A percentile compares a stretch with the other conserved stretches of the same genome.
phyloP scores from a whole-genome alignment of 1,140 invertebrate species.

The Diuraphis noxia region DNA sequence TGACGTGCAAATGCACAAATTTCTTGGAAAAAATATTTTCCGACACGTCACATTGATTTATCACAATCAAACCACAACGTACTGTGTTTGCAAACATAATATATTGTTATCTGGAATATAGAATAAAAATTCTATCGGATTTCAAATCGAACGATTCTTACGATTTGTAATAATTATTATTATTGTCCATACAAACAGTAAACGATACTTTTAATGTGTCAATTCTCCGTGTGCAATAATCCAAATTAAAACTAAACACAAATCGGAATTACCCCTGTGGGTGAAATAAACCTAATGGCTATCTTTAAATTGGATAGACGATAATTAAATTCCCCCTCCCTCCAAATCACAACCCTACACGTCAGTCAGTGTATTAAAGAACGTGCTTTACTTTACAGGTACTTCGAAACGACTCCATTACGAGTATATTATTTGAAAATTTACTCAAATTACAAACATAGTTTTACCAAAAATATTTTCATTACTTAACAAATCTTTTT shows the following conservation, averaged over 20 bases:
- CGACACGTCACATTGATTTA: neutral
- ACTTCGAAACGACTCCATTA: neutral
- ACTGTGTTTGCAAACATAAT: neutral
- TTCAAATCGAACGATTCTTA: neutral
- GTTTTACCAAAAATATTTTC: neutral
- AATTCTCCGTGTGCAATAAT: neutral
- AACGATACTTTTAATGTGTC: neutral
- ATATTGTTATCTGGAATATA: neutral
- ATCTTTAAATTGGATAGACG: neutral
- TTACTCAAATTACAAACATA: neutral
- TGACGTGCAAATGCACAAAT: neutral
- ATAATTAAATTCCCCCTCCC: neutral
- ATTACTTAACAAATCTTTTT: neutral
- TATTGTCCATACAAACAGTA: neutral
- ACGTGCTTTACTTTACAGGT: neutral
- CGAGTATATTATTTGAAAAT: neutral
- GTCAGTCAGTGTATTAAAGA: neutral
- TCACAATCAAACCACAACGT: neutral
- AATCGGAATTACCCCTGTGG: neutral
- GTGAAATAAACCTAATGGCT: neutral
- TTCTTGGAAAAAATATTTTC: neutral
- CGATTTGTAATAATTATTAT: neutral
- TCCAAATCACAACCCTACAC: no score
- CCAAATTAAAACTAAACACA: neutral
- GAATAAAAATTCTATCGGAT: neutral